Base-by-base conservation (phyloP, 2,113 vertebrate genomes). In the Stictonetta naevosa region DNA sequence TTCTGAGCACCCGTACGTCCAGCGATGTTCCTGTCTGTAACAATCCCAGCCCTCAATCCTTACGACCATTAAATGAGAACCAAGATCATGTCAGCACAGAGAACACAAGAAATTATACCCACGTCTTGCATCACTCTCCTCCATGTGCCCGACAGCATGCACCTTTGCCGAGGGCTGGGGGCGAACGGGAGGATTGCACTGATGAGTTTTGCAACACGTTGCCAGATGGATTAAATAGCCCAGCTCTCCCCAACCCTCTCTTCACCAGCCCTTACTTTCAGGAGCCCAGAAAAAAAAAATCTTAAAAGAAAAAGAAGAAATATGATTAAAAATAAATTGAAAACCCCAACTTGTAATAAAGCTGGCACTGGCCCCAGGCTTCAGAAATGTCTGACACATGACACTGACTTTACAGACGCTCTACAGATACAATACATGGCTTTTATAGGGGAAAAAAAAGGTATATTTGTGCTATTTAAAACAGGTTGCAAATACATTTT, bases 261-360 rank as follows among this genome's bases (percentile, higher is more conserved):
- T 78, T 53, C 31, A 62, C 23, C 74, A 83, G 66, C 33, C 48
- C 44, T 44, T 56, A 44, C 52, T 63, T 88, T 63, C 60, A 74
- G 46, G 42, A 86, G 38, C 6, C 59, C 2, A 1, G n/a, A 0
- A 55, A 53, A 40, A 69, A 53, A 48, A 48, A 48, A 48, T 23
- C 67, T 85, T 89, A 76, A 92, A 83, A 93, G 46, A 89, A 91
- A 93, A 94, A 77, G 52, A 92, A 95, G 87, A 98, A 98, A 97
- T 98, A 98, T 96, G 97, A 98, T 94, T 94, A 97, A 98, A 97
- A 99, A 95, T 93, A 95, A 95, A 96, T 90, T 93, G 92, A 93
- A 94, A 96, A 98, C 97, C 98, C 97, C 97, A 97, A 97, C 97
- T 97, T 98, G 98, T 98, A 98, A 99, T 98, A 98, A 99, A 99